Evolutionary conservation across 2,888 invertebrate species (phyloP).

Genomic region (Orthosia incerta): DNA sequence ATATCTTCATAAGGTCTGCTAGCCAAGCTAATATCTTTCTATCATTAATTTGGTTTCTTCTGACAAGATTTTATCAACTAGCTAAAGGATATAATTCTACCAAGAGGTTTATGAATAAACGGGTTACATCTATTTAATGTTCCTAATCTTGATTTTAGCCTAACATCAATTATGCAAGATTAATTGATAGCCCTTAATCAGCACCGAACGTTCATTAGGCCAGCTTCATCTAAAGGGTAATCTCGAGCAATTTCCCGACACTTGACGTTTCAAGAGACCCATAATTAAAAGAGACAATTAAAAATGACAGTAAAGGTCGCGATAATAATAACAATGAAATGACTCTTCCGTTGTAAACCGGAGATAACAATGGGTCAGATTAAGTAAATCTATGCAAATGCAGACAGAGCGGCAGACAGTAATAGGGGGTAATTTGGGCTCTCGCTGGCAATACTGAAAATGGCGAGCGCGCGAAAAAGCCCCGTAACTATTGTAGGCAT

Average conservation of each 20-base stretch:
- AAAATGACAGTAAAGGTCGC: slow-evolving; percentile 73
- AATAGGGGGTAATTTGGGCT: slow-evolving; percentile 76
- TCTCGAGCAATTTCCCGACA: slow-evolving; percentile 65
- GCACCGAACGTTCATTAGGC: slow-evolving; percentile 44
- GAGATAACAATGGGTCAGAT: slow-evolving; percentile 78
- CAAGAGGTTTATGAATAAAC: background rate
- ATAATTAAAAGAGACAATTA: slow-evolving; percentile 77
- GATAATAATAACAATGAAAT: slow-evolving; percentile 79
- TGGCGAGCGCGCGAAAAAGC: slow-evolving; percentile 46
- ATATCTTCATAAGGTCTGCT: background rate
- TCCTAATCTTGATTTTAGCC: slow-evolving; percentile 25
- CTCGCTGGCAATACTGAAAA: slow-evolving; percentile 70
- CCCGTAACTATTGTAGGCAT: slow-evolving; percentile 14
- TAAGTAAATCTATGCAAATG: slow-evolving; percentile 83
- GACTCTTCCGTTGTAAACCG: slow-evolving; percentile 65
- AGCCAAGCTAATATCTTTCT: background rate
- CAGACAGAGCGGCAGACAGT: slow-evolving; percentile 65
- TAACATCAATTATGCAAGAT: slow-evolving; percentile 40
- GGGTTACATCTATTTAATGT: slow-evolving; percentile 5
- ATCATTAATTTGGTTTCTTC: background rate
- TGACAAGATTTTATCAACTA: background rate
- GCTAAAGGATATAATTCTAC: background rate
- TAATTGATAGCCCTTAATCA: slow-evolving; percentile 51
- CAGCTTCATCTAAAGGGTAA: slow-evolving; percentile 56
- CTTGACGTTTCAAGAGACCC: slow-evolving; percentile 66